Evolutionary conservation across 1,140 invertebrate genomes (phyloP).

Genomic region (Drosophila ironensis): DNA sequence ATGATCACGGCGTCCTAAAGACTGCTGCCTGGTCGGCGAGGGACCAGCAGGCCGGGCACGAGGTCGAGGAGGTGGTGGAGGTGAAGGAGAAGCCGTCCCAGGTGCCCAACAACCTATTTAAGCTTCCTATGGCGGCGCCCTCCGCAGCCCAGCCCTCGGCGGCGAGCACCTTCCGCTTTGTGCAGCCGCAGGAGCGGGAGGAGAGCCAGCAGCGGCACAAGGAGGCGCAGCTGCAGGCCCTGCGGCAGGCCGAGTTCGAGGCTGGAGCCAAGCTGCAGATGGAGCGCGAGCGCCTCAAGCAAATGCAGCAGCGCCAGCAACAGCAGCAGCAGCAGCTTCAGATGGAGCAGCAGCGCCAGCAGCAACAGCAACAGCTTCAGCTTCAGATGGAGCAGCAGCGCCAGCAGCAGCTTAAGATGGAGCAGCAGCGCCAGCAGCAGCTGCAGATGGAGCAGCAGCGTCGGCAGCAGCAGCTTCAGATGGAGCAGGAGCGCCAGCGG

Average conservation of each 20-base stretch:
- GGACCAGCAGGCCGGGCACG: slow-evolving; percentile 60
- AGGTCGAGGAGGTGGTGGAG: neutral
- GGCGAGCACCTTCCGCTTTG: slow-evolving; percentile 9
- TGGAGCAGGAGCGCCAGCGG: slow-evolving; percentile 4
- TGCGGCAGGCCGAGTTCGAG: slow-evolving; percentile 10
- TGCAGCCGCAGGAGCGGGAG: neutral
- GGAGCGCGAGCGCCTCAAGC: slow-evolving; percentile 13
- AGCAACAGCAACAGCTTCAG: neutral
- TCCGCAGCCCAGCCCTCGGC: neutral
- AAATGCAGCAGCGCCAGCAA: neutral
- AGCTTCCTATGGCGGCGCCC: slow-evolving; percentile 43
- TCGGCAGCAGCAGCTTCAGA: neutral
- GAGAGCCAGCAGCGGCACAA: slow-evolving; percentile 9
- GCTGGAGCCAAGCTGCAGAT: slow-evolving; percentile 16
- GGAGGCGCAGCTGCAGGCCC: slow-evolving; percentile 45
- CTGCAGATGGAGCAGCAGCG: neutral
- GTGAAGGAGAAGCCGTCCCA: neutral
- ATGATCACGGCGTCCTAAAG: slow-evolving; percentile 83
- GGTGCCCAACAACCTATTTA: slow-evolving; percentile 43
- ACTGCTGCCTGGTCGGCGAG: slow-evolving; percentile 57
- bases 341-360: neutral
- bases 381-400: too few species aligned
- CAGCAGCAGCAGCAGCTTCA: neutral
- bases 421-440: neutral
- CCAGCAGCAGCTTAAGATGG: too few species aligned